Evolutionary conservation across 2,797 vertebrate genomes (phyloP).

Genomic region (Momotus momota): DNA sequence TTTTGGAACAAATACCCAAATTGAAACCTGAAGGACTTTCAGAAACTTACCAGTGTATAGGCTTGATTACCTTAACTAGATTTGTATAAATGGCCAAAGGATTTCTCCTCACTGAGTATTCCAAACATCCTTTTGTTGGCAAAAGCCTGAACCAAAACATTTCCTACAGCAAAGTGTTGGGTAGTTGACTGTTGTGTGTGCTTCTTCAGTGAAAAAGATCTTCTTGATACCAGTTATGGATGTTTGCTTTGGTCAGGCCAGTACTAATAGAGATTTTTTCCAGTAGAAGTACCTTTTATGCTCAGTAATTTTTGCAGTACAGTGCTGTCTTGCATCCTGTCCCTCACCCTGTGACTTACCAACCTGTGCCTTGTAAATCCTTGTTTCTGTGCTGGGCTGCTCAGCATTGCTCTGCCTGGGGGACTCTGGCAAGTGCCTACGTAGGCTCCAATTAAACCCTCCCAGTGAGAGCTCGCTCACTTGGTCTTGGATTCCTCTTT

Average conservation of each 20-base stretch:
- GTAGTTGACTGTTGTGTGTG: background rate
- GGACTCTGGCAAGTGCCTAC: background rate
- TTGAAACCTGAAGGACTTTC: background rate
- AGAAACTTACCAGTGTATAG: background rate
- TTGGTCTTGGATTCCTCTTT: background rate
- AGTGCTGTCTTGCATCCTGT: background rate
- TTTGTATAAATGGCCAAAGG: background rate
- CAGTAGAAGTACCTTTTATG: background rate
- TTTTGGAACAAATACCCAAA: background rate
- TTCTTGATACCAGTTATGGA: background rate
- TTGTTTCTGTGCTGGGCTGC: background rate
- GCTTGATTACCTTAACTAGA: background rate
- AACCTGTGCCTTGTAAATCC: background rate
- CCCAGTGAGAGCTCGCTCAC: background rate
- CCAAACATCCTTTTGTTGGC: background rate
- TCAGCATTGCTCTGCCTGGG: background rate
- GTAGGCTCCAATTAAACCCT: background rate
- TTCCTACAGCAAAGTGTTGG: background rate
- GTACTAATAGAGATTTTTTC: background rate
- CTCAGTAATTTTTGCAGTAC: background rate
- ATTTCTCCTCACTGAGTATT: background rate
- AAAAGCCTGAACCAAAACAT: background rate
- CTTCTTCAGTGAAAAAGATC: background rate
- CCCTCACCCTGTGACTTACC: background rate
- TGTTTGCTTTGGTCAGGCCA: background rate